Percentiles rank a stretch among this genome's conserved stretches.
These are phyloP conservation scores for Neostethus bicornis DNA, from an alignment of 2,797 vertebrate species.

Conservation along the genomic window DNA sequence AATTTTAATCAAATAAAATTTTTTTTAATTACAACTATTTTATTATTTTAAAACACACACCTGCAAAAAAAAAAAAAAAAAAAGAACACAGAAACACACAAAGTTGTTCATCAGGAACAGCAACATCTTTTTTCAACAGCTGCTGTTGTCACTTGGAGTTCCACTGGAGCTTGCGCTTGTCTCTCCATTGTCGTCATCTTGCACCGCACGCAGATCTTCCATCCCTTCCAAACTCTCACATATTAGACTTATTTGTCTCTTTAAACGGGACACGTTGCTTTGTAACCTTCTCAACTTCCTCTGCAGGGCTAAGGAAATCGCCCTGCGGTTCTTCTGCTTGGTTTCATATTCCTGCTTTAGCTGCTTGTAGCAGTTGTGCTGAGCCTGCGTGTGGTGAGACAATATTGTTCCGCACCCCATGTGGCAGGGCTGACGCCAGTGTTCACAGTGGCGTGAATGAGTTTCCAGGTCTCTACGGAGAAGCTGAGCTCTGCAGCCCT, in stretches of 20 bases:
- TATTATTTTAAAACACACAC: slow-evolving; percentile 47
- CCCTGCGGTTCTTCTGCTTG: slow-evolving; percentile 73
- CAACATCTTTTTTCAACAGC: slow-evolving; percentile 43
- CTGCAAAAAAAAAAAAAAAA: slow-evolving; percentile 43
- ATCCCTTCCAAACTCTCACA: slow-evolving; percentile 80
- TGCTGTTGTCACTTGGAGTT: slow-evolving; percentile 54
- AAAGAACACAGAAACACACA: slow-evolving; percentile 49
- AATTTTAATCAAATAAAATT: slow-evolving; percentile 19
- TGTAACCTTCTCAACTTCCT: slow-evolving; percentile 81
- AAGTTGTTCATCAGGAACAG: slow-evolving; percentile 16
- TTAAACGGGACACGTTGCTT: slow-evolving; percentile 79
- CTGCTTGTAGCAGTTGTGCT: slow-evolving; percentile 84
- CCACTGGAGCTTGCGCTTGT: slow-evolving; percentile 52
- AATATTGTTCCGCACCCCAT: slow-evolving; percentile 83
- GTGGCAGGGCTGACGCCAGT: slow-evolving; percentile 76
- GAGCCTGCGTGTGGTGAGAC: slow-evolving; percentile 66
- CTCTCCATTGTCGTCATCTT: slow-evolving; percentile 67
- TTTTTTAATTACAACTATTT: too few relatives aligned
- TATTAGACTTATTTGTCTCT: slow-evolving; percentile 80
- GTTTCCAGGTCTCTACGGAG: slow-evolving; percentile 78
- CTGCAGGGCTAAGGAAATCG: slow-evolving; percentile 69
- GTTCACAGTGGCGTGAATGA: slow-evolving; percentile 78
- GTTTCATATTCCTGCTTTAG: slow-evolving; percentile 76
- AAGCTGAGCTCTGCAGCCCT: slow-evolving; percentile 79
- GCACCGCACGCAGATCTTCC: slow-evolving; percentile 70